Evolutionary conservation across 2,113 vertebrate species (phyloP).

Genomic region (Tinamus guttatus): DNA sequence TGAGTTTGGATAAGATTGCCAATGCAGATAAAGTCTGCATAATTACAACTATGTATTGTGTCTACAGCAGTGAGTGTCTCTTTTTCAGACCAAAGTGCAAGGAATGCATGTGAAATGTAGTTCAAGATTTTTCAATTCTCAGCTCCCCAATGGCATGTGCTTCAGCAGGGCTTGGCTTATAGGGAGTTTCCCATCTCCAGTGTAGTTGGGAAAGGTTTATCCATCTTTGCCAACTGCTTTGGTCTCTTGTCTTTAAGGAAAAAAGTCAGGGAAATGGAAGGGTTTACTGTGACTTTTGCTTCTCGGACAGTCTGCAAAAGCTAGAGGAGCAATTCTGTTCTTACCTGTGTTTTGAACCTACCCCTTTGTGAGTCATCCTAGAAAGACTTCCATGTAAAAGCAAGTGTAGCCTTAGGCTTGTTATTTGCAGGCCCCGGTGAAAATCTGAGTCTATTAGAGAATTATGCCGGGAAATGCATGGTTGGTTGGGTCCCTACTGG

Average conservation of each 20-base stretch:
- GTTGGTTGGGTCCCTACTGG: accelerated
- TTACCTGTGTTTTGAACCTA: accelerated
- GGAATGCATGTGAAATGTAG: accelerated
- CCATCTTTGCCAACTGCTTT: background rate
- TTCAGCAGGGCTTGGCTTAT: background rate
- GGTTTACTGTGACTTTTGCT: background rate
- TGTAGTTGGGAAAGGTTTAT: background rate
- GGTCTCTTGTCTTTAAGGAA: background rate
- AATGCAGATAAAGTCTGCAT: background rate
- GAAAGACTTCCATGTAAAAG: background rate
- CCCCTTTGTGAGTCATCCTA: background rate
- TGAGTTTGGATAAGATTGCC: background rate
- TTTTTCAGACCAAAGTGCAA: background rate
- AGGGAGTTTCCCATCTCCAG: background rate
- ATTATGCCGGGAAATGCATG: background rate
- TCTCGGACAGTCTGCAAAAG: background rate
- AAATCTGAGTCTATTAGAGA: background rate
- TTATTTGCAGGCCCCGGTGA: accelerated
- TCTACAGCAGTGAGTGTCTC: background rate
- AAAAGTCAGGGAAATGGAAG: background rate
- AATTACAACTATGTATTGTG: background rate
- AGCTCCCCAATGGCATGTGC: background rate
- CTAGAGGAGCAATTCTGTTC: background rate
- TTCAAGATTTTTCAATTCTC: background rate
- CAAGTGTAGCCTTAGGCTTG: background rate